Conservation (phyloP, 2,888 invertebrate species). For the Teleiodes luculella region DNA sequence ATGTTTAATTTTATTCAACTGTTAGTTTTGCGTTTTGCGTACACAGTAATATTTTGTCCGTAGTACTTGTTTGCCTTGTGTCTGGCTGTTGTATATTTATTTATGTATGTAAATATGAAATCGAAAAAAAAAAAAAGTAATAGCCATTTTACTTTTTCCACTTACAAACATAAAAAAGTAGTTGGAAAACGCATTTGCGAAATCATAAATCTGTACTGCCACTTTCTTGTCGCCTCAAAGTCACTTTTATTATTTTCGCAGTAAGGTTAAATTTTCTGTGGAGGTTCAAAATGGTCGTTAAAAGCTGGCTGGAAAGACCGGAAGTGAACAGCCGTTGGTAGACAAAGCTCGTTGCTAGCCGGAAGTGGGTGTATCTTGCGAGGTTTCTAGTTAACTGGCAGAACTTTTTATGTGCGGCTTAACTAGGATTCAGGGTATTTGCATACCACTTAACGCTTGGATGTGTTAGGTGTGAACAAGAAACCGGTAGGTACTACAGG, state of each 20-base stretch:
- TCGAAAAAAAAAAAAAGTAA: background rate
- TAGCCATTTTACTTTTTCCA: background rate
- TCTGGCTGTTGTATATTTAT: no score
- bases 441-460: slow-evolving; percentile 1
- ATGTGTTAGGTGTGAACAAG: background rate
- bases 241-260: slow-evolving; percentile 23
- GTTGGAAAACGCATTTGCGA: slow-evolving; percentile 57
- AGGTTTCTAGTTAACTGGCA: slow-evolving; percentile 29
- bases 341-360: slow-evolving; percentile 46
- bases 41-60: no score
- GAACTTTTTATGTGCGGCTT: slow-evolving; percentile 6
- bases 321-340: slow-evolving; percentile 42
- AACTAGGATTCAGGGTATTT: slow-evolving; percentile 2
- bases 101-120: background rate
- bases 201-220: slow-evolving; percentile 55
- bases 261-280: slow-evolving; percentile 29
- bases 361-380: slow-evolving; percentile 41
- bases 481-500: no score
- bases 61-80: no score
- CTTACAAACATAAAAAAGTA: slow-evolving; percentile 25
- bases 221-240: slow-evolving; percentile 21
- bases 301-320: slow-evolving; percentile 41
- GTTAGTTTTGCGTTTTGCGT: no score
- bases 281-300: slow-evolving; percentile 37
- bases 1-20: no score